phyloP scores from a whole-genome alignment of 2,113 vertebrate species.

The Cygnus buccinator region DNA sequence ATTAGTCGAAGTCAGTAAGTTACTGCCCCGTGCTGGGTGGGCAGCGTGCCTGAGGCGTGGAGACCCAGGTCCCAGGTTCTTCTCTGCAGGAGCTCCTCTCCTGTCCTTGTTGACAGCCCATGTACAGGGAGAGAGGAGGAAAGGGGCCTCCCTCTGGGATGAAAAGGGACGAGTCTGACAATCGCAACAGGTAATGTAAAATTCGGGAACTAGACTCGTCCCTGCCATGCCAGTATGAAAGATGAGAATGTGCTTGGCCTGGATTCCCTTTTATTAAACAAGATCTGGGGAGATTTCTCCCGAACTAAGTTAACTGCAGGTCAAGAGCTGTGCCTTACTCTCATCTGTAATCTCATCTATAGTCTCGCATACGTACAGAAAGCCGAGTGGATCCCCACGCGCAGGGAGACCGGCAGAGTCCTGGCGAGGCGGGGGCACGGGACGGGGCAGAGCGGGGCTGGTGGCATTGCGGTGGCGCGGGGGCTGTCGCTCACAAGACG shows the following conservation, averaged over 20 bases:
- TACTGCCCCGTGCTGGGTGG: accelerated
- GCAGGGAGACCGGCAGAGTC: neutral
- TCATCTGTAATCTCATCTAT: neutral
- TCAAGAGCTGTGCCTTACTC: neutral
- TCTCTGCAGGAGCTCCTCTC: neutral
- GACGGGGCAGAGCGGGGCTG: neutral
- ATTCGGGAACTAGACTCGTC: neutral
- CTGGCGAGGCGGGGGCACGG: neutral
- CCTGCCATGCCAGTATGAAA: neutral
- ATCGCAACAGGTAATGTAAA: neutral
- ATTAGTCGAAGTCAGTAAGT: neutral
- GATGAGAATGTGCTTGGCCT: neutral
- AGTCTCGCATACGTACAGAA: too few relatives aligned
- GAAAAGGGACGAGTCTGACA: neutral
- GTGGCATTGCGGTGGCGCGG: neutral
- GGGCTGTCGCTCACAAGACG: too few relatives aligned
- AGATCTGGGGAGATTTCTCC: neutral
- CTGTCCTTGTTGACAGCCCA: neutral
- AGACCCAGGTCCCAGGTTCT: neutral
- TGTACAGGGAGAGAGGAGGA: neutral
- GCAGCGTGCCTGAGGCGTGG: neutral
- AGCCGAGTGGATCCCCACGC: neutral
- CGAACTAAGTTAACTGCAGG: neutral
- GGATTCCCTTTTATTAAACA: neutral
- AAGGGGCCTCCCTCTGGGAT: neutral